These are phyloP conservation scores for Ormyrus pomaceus DNA, from an alignment of 2,888 invertebrate genomes.

Conservation along the genomic window DNA sequence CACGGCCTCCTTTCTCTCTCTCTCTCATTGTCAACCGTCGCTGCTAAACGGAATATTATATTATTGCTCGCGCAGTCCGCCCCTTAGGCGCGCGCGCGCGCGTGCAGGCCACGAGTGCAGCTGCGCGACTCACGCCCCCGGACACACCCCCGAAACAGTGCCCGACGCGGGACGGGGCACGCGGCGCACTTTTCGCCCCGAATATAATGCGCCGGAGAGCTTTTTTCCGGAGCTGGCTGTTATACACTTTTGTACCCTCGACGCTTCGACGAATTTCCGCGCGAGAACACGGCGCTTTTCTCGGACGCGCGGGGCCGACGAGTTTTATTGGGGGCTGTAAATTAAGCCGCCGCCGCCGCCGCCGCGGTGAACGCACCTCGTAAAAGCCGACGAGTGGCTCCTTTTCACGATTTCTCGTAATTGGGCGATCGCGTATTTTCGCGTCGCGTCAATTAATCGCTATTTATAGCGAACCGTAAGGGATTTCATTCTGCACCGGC, in stretches of 20 bases:
- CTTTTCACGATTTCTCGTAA: no score
- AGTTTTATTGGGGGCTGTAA: no score
- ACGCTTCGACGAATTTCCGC: slow-evolving; percentile 38
- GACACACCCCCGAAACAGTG: slow-evolving; percentile 69
- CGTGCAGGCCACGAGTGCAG: slow-evolving; percentile 62
- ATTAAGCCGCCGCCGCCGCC: not conserved
- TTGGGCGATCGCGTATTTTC: no score
- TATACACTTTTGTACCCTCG: not conserved
- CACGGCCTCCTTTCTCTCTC: no score
- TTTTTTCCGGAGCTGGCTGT: not conserved
- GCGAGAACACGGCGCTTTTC: not conserved
- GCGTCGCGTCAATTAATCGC: no score
- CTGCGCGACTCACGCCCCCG: slow-evolving; percentile 69
- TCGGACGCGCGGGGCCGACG: not conserved
- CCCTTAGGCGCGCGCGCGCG: slow-evolving; percentile 49
- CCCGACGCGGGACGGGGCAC: slow-evolving; percentile 59
- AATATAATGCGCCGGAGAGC: slow-evolving; percentile 50
- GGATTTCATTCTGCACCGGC: no score
- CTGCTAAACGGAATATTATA: slow-evolving; percentile 30
- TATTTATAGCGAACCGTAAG: no score
- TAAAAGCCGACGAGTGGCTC: not conserved
- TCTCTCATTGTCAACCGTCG: not conserved
- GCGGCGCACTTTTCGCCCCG: slow-evolving; percentile 57
- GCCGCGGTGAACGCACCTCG: not conserved
- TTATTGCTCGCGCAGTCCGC: not conserved